Base-by-base conservation (phyloP, 2,113 vertebrate species). In the Willisornis vidua region DNA sequence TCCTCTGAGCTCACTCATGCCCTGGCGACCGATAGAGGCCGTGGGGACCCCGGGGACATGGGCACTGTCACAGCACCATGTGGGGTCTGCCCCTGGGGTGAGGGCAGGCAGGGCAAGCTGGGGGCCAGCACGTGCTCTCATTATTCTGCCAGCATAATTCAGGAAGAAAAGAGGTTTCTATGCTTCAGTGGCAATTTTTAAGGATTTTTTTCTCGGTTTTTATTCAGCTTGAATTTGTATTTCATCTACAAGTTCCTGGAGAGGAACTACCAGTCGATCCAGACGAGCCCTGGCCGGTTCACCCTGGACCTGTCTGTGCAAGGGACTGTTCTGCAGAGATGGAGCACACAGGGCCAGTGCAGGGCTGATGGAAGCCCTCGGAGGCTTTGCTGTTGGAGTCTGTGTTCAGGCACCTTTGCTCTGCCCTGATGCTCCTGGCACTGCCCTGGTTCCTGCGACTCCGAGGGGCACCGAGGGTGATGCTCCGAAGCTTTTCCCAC, bases 211-310 rank as follows among this genome's bases (percentile, higher is more conserved):
- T 51, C 73, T 54, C 76, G 93, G 92, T 91, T 94, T 96, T 95
- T 96, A 96, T 92, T 97, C 93, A 96, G 49, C 58, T 73, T 7
- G 71, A 85, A 89, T 89, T 95, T 79, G 87, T 85, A 19, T 94
- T 95, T 94, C 74, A 68, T 84, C 84, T 58, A 1, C 22, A 4
- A 10, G 89, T 57, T 91, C 62, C 87, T 87, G 9, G 89, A 49
- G 78, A 93, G 89, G 89, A 91, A 85, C 52, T 31, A 54, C 37
- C 68, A 79, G 96, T 95, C 12, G 54, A 91, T 93, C 14, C 5
- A 5, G 93, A 57, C 26, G 67, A 78, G 62, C 83, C 5, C 20
- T 6, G 73, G 86, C 91, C 57, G 3, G 57, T 23, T 28, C 84
- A 14, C 48, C 72, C 65, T 35, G 63, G 66, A 25, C 7, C 48